phyloP scores from a whole-genome alignment of 1,140 invertebrate species.

The Acyrthosiphon pisum region DNA sequence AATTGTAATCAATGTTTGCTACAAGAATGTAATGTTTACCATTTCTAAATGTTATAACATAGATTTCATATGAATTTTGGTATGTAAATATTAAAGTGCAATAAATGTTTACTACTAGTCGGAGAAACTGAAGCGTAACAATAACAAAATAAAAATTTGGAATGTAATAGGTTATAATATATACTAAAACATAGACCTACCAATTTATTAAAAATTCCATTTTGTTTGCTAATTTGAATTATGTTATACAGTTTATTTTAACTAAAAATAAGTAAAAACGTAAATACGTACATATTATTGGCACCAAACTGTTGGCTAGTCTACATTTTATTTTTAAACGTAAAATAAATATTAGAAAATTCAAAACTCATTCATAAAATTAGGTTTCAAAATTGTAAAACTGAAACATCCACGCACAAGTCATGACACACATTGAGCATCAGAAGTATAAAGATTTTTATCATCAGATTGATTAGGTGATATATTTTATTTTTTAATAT shows the following conservation, averaged over 20 bases:
- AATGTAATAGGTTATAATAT: not conserved
- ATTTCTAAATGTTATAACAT: not conserved
- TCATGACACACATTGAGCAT: not conserved
- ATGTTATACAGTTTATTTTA: not conserved
- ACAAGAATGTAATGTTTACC: not conserved
- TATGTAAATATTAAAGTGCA: not conserved
- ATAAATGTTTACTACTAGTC: not conserved
- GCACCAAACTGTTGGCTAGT: not conserved
- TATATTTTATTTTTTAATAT: slow-evolving; percentile 7
- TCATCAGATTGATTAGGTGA: not conserved
- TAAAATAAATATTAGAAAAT: slow-evolving; percentile 7
- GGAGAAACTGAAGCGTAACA: not conserved
- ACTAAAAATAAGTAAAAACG: slow-evolving; percentile 17
- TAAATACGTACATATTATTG: not conserved
- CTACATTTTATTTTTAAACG: slow-evolving; percentile 1
- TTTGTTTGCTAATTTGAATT: not conserved
- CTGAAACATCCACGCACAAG: not conserved
- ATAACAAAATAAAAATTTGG: not conserved
- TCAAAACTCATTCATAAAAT: not conserved
- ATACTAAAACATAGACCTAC: not conserved
- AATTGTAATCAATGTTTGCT: not conserved
- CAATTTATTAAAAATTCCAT: not conserved
- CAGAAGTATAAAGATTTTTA: not conserved
- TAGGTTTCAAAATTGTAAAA: not conserved
- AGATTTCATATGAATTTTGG: not conserved